Evolutionary conservation across 1,140 invertebrate species (phyloP), one percentile per base, ranked within the genome.

Genomic region (Achatina immaculata): DNA sequence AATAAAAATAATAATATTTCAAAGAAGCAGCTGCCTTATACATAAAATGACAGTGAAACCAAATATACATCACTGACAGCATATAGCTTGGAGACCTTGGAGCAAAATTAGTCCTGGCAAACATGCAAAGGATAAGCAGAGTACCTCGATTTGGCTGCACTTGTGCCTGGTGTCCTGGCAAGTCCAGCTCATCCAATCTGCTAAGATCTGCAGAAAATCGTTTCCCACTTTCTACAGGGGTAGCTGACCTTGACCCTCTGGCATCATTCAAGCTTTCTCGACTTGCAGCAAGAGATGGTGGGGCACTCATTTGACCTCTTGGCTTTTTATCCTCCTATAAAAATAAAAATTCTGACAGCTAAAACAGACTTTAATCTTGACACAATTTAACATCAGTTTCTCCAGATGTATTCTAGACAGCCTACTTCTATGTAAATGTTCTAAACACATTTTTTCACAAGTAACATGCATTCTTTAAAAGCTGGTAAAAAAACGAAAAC

Each of bases 151-250:
- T 65, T 45, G 78, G 6, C 43, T 62, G 45, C 14, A 34, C 28
- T 7, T 66, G 43, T 40, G 65, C 65, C 28, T 80, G 83, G 34
- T 62, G 65, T 0, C 38, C 65, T 28, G 43, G 40, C 16, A 86
- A 75, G 71, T 86, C 83, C 28, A 94, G 94, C 85, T 95, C 95
- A 75, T 95, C 88, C 34, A 89, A 36, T 75, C 84, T 84, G 21
- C 78, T 82, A 21, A 87, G 55, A 72, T 88, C 86, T 7, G 86
- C 83, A n/a, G 86, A 88, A 51, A 82, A 85, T 36, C 86, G 78
- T 42, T 88, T 86, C 38, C 80, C 82, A 43, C 71, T 55, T 31
- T 89, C 86, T 0, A 89, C 85, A 69, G 89, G 87, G 6, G 89
- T 88, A 11, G 84, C 85, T 40, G 88, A 86, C 65, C 87, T 78